Conservation (phyloP, 2,113 vertebrate species). For the Rhea pennata region DNA sequence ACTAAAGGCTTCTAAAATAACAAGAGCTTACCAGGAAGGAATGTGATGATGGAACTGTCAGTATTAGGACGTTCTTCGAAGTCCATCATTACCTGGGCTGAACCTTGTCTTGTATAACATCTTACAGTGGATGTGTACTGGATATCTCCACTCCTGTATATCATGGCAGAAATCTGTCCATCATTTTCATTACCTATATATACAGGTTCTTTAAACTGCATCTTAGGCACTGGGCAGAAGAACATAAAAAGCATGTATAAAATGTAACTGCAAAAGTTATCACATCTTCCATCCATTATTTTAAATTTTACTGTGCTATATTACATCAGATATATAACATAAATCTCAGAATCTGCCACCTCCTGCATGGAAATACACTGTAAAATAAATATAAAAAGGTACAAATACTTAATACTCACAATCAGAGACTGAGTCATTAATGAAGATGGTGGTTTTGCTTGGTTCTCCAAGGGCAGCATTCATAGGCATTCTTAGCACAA, state of each 20-base stretch:
- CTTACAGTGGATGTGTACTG: constrained; percentile 86
- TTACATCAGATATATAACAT: not conserved
- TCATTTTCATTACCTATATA: constrained; percentile 84
- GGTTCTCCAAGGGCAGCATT: constrained; percentile 90
- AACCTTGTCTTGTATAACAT: constrained; percentile 93
- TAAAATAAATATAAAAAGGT: not conserved
- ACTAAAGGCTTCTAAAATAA: not conserved
- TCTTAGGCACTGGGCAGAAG: constrained; percentile 85
- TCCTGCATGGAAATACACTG: not conserved
- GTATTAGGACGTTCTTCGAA: constrained; percentile 94
- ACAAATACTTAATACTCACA: constrained; percentile 77
- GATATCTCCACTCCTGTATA: constrained; percentile 88
- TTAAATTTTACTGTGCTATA: not conserved
- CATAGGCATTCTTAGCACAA: constrained; percentile 91
- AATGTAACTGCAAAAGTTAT: not conserved
- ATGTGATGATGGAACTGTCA: constrained; percentile 86
- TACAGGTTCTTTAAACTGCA: constrained; percentile 88
- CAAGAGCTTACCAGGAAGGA: constrained; percentile 85
- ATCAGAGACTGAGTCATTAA: constrained; percentile 92
- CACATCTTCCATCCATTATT: not conserved
- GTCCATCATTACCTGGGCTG: constrained; percentile 96
- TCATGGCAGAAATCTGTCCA: constrained; percentile 78
- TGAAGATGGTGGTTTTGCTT: constrained; percentile 83
- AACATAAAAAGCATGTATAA: not conserved
- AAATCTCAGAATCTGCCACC: not conserved